phyloP scores from a whole-genome alignment of 2,888 invertebrate genomes.

The Caenorhabditis becei region DNA sequence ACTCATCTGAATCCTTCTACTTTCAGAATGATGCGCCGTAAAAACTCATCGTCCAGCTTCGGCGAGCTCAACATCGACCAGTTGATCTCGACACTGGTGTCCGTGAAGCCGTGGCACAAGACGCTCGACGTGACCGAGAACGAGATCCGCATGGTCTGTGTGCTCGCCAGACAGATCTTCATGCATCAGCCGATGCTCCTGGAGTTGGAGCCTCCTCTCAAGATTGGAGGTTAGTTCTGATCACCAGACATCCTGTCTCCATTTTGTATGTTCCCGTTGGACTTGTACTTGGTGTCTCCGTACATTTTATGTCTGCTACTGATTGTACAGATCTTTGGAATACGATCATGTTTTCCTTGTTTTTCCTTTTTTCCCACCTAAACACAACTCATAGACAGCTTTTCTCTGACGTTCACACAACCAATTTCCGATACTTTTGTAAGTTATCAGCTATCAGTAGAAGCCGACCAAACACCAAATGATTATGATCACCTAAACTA shows the following conservation, averaged over 20 bases:
- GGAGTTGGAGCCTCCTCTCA: slow-evolving; percentile 79
- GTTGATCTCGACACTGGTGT: slow-evolving; percentile 75
- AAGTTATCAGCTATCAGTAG: too few species aligned
- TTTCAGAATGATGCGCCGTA: slow-evolving; percentile 73
- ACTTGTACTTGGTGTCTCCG: not conserved
- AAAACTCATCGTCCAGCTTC: slow-evolving; percentile 73
- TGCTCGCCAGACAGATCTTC: slow-evolving; percentile 78
- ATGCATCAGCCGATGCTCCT: slow-evolving; percentile 80
- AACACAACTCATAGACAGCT: not conserved
- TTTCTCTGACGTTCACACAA: not conserved
- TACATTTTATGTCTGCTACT: not conserved
- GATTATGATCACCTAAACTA: not conserved
- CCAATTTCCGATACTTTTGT: not conserved
- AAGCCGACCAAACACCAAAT: not conserved
- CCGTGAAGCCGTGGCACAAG: slow-evolving; percentile 77
- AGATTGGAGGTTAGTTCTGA: slow-evolving; percentile 75
- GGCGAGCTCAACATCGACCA: slow-evolving; percentile 78
- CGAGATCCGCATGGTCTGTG: slow-evolving; percentile 79
- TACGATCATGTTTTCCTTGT: too few species aligned
- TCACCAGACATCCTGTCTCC: not conserved
- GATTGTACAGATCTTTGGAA: not conserved
- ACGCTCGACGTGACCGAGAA: slow-evolving; percentile 78
- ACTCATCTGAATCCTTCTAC: not conserved
- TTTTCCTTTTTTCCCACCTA: too few species aligned
- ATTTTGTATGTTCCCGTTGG: not conserved